Base-by-base conservation (phyloP, 2,113 vertebrate genomes). In the Coturnix japonica region DNA sequence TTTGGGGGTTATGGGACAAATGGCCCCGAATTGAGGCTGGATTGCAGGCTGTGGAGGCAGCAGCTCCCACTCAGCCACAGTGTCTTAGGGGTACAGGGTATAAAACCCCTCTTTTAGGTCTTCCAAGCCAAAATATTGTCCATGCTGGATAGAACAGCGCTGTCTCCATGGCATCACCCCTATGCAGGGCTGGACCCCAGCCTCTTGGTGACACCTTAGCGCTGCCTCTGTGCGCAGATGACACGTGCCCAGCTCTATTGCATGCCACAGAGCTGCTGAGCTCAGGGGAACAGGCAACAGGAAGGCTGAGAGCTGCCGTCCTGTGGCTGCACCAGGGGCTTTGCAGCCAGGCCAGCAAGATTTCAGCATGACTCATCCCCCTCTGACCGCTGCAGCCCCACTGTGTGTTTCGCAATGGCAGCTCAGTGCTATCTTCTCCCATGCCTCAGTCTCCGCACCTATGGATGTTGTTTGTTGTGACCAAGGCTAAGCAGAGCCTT, bases 221-320 rank as follows among this genome's bases (percentile, higher is more conserved):
- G n/a, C n/a, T n/a, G n/a, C n/a, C n/a, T n/a, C n/a, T n/a, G n/a
- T n/a, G n/a, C n/a, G n/a, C n/a, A n/a, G n/a, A n/a, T n/a, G n/a
- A 13, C 47, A 21, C 14, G 25, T 33, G 33, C 37, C 30, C 61
- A n/a, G 9, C 12, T n/a, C 41, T 41, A 8, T 37, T 49, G 10
- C 4, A 13, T 17, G 9, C 60, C 5, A 0, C 47, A 49, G 64
- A 51, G 4, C 19, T 60, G 84, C 90, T 77, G 90, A 82, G 60
- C 72, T 35, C 2, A 5, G 66, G 53, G 60, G 30, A 60, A 64
- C 2, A 3, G 28, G 47, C 15, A 26, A 21, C 0, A 1, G 1
- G 9, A 64, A 23, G 26, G 25, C 6, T 3, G 4, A 13, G 2
- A 41, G 11, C 39, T 13, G 39, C 39, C 39, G 39, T 41, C 39